Conservation (phyloP, 2,113 vertebrate species). For the Delphinus delphis region DNA sequence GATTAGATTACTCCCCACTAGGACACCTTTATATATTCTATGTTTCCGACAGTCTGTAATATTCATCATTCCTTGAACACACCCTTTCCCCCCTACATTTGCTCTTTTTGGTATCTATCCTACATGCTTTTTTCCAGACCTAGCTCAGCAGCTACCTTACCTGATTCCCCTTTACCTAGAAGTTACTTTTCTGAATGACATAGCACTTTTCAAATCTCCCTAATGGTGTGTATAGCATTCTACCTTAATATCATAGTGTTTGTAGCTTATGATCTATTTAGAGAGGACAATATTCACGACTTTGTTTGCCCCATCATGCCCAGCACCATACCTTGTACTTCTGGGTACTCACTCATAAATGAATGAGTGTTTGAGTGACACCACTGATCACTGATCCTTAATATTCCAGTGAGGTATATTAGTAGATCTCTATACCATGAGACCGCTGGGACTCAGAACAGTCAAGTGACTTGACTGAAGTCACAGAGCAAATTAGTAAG, state of each 20-base stretch:
- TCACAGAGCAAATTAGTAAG: background rate
- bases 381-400: background rate
- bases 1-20: background rate
- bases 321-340: background rate
- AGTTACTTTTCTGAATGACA: conserved; percentile 8
- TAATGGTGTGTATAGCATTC: background rate
- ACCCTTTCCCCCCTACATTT: background rate
- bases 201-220: background rate
- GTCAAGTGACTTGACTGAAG: background rate
- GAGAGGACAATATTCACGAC: background rate
- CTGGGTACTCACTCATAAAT: background rate
- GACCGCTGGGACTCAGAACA: background rate
- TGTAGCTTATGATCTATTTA: background rate
- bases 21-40: background rate
- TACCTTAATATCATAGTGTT: background rate
- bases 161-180: background rate
- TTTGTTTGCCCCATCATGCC: background rate
- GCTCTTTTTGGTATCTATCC: background rate
- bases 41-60: background rate
- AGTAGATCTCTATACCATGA: background rate
- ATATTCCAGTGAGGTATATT: background rate
- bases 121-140: background rate
- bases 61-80: background rate
- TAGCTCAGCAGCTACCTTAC: background rate
- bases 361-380: background rate